Percentiles rank a stretch among this genome's conserved stretches.
These are phyloP conservation scores for Nothocercus julius DNA, from an alignment of 2,113 vertebrate genomes.

Conservation along the genomic window DNA sequence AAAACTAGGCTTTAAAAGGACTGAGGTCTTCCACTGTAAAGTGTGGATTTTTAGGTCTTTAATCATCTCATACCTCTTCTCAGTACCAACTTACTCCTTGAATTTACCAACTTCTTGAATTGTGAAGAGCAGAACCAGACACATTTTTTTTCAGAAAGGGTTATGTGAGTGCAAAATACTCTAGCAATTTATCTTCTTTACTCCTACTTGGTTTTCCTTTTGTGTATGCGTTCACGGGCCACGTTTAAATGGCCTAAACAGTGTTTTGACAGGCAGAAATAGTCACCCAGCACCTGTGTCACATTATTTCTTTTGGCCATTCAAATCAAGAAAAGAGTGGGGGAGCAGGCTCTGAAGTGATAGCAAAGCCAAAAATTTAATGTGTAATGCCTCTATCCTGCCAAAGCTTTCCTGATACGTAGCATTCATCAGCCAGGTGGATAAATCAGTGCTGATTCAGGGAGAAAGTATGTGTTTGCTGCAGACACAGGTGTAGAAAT, in stretches of 20 bases:
- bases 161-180: background rate
- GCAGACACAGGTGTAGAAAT: slow-evolving; percentile 38
- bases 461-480: background rate
- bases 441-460: slow-evolving; percentile 17
- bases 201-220: background rate
- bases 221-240: background rate
- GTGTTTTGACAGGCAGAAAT: background rate
- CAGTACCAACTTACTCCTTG: background rate
- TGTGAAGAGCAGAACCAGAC: background rate
- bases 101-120: background rate
- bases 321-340: background rate
- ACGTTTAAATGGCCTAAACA: background rate
- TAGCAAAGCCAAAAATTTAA: background rate
- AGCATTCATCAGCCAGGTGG: background rate
- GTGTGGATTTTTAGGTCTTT: background rate
- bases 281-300: background rate
- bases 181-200: background rate
- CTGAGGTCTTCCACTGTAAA: background rate
- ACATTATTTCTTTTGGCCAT: background rate
- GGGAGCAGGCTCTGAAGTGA: background rate
- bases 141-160: background rate
- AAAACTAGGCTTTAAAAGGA: background rate
- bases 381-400: background rate
- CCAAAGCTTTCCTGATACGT: background rate
- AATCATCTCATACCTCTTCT: background rate